Evolutionary conservation across 53 echinoderm and acorn worm species (phyloP).

Genomic region (Holothuria scabra): DNA sequence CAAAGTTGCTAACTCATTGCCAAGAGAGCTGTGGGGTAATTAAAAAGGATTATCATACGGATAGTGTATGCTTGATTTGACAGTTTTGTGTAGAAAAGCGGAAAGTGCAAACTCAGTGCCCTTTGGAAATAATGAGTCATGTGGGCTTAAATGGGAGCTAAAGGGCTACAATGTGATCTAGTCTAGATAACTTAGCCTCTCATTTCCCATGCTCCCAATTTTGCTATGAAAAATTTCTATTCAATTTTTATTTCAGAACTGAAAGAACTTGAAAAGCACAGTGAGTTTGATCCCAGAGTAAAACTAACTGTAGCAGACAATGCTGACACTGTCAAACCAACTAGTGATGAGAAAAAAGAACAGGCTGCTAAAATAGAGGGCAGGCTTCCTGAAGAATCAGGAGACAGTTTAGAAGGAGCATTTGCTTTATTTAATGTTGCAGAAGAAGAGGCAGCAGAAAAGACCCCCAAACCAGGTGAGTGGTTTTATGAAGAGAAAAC

Average conservation of each 20-base stretch:
- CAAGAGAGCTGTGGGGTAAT: too few relatives aligned
- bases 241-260: constrained; percentile 50
- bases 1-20: too few relatives aligned
- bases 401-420: constrained; percentile 57
- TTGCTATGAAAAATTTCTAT: background rate
- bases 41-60: too few relatives aligned
- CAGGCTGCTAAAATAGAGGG: background rate
- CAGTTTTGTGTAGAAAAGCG: too few relatives aligned
- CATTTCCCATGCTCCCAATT: too few relatives aligned
- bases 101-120: too few relatives aligned
- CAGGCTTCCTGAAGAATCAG: background rate
- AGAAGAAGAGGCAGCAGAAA: constrained; percentile 63
- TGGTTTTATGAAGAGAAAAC: too few relatives aligned
- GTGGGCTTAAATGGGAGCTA: too few relatives aligned
- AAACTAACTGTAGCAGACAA: constrained; percentile 46
- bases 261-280: constrained; percentile 73
- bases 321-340: constrained; percentile 15
- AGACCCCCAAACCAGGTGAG: background rate
- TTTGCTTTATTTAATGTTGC: constrained; percentile 78
- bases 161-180: too few relatives aligned
- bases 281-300: constrained; percentile 77
- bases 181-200: too few relatives aligned
- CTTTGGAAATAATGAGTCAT: too few relatives aligned
- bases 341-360: constrained; percentile 7
- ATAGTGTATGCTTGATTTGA: too few relatives aligned